A percentile compares a stretch with the other conserved stretches of the same genome.
These are phyloP conservation scores for Thymallus thymallus DNA, from an alignment of 2,113 vertebrate genomes.

Conservation along the genomic window DNA sequence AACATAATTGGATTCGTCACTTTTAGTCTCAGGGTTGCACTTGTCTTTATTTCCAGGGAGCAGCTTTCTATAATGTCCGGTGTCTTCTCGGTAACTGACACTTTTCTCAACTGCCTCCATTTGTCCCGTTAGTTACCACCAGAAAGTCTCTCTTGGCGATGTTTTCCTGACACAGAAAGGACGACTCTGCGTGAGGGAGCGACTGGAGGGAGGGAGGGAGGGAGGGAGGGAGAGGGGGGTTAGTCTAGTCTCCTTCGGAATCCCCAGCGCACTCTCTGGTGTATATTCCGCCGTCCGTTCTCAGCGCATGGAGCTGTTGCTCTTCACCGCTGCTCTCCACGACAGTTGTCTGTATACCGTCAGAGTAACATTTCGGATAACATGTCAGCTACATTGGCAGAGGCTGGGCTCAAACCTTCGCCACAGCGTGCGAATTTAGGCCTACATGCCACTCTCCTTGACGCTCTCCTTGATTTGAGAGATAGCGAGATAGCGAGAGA, in stretches of 20 bases:
- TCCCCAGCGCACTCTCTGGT: background rate
- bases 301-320: background rate
- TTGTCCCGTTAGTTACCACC: slow-evolving; percentile 56
- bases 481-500: too few species aligned
- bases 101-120: slow-evolving; percentile 78
- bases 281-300: background rate
- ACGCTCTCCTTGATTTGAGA: too few species aligned
- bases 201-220: background rate
- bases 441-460: background rate
- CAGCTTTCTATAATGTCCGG: slow-evolving; percentile 66
- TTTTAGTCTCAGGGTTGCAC: slow-evolving; percentile 39
- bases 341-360: slow-evolving; percentile 1
- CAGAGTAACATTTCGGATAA: background rate
- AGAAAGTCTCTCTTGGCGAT: slow-evolving; percentile 63
- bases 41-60: slow-evolving; percentile 50
- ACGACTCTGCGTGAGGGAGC: slow-evolving; percentile 61
- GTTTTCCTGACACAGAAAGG: slow-evolving; percentile 66
- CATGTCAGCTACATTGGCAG: background rate
- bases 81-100: slow-evolving; percentile 66
- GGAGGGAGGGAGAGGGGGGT: background rate
- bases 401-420: background rate
- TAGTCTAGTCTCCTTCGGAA: background rate
- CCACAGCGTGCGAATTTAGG: background rate
- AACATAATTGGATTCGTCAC: slow-evolving; percentile 75
- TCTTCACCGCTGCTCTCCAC: background rate